These are phyloP conservation scores for Mamestra brassicae DNA, from an alignment of 2,888 invertebrate species.

Conservation along the genomic window DNA sequence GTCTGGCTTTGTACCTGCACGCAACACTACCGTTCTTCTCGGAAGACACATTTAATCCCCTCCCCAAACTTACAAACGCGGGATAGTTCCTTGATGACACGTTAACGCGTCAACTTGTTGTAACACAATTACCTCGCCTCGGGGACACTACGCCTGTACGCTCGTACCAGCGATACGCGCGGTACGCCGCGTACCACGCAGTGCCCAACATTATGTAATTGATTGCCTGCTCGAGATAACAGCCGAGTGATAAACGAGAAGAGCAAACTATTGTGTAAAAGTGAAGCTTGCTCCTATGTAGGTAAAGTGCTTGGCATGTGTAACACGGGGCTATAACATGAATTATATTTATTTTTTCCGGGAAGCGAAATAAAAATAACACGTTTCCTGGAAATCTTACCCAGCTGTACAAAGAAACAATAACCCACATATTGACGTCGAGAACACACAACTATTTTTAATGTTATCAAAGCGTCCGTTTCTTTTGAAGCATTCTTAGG, in stretches of 20 bases:
- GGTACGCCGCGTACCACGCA: neutral
- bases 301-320: neutral
- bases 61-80: neutral
- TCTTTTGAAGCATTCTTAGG: conserved; percentile 62
- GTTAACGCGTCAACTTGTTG: conserved; percentile 10
- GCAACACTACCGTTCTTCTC: too few relatives aligned
- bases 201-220: neutral
- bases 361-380: neutral
- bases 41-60: too few relatives aligned
- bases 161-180: neutral
- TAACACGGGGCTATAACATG: neutral
- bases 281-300: neutral
- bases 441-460: conserved; percentile 55
- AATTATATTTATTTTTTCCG: neutral
- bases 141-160: neutral
- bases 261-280: neutral
- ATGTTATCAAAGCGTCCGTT: conserved; percentile 61
- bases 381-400: neutral
- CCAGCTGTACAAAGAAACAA: conserved; percentile 4
- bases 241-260: neutral
- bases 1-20: too few relatives aligned
- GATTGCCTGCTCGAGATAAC: conserved; percentile 11
- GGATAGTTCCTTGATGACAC: conserved; percentile 10
- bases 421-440: conserved; percentile 21
- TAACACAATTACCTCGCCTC: conserved; percentile 16